phyloP scores from a whole-genome alignment of 53 echinoderm and acorn worm genomes.

The Astropecten irregularis region DNA sequence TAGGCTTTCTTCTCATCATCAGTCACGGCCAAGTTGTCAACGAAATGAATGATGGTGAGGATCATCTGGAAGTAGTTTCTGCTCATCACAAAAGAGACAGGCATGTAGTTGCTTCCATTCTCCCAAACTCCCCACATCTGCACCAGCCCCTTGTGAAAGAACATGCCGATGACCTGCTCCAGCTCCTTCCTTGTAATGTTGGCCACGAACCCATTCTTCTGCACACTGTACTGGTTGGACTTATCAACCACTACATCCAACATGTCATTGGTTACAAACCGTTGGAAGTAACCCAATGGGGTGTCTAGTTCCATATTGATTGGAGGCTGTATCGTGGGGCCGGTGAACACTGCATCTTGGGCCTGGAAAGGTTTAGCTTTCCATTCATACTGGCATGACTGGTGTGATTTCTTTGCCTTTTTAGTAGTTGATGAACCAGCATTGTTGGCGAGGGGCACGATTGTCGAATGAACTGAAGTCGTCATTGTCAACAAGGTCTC shows the following conservation, averaged over 20 bases:
- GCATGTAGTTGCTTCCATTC: slow-evolving; percentile 4
- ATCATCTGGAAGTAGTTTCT: slow-evolving; percentile 39
- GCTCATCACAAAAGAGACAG: slow-evolving; percentile 50
- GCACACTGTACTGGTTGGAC: slow-evolving; percentile 33
- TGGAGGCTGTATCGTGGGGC: neutral
- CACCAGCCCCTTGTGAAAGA: slow-evolving; percentile 46
- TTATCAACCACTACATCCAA: slow-evolving; percentile 21
- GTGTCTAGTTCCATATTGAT: neutral
- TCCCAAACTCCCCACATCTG: slow-evolving; percentile 61
- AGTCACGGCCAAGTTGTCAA: slow-evolving; percentile 21
- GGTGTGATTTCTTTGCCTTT: too few relatives aligned
- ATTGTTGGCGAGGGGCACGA: too few relatives aligned
- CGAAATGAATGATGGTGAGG: slow-evolving; percentile 27
- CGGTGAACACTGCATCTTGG: neutral
- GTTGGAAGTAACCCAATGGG: slow-evolving; percentile 53
- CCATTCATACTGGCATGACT: neutral
- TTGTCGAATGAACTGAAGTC: too few relatives aligned
- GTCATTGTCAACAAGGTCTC: too few relatives aligned
- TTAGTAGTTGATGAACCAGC: too few relatives aligned
- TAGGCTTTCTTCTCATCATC: slow-evolving; percentile 17
- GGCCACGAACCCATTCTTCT: slow-evolving; percentile 12
- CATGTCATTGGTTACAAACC: slow-evolving; percentile 42
- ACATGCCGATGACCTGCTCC: slow-evolving; percentile 46
- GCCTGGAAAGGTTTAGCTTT: neutral
- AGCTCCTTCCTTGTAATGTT: slow-evolving; percentile 35